These are phyloP conservation scores for Cochlearius cochlearius DNA, from an alignment of 2,113 vertebrate genomes.

Conservation along the genomic window DNA sequence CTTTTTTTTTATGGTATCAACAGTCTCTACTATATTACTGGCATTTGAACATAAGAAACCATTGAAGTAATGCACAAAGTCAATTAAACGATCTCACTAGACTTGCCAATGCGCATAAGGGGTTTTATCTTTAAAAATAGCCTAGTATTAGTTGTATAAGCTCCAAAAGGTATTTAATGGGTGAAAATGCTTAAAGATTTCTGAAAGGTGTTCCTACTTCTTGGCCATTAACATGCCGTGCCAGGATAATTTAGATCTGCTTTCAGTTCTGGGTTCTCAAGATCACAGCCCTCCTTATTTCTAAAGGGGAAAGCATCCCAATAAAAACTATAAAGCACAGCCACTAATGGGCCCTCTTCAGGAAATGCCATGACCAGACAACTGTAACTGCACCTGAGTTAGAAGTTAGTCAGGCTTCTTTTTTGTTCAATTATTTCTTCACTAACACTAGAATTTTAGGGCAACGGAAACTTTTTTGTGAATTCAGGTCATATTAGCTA, in stretches of 20 bases:
- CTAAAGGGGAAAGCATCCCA: not conserved
- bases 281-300: not conserved
- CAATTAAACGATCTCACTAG: constrained; percentile 27
- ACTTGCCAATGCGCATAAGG: not conserved
- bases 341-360: not conserved
- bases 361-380: not conserved
- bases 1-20: not conserved
- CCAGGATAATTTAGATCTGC: not conserved
- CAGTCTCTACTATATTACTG: not conserved
- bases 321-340: not conserved
- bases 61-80: constrained; percentile 16
- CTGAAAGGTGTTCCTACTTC: not conserved
- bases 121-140: constrained; percentile 3
- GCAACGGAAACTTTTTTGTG: constrained; percentile 31
- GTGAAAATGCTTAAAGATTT: not conserved
- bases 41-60: constrained; percentile 18
- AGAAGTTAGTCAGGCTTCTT: not conserved
- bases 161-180: not conserved
- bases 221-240: not conserved
- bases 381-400: not conserved
- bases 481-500: constrained; percentile 63
- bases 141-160: not conserved
- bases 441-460: constrained; percentile 17
- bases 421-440: not conserved
- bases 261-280: not conserved